phyloP scores from a whole-genome alignment of 2,797 vertebrate genomes.

The Columba guinea region DNA sequence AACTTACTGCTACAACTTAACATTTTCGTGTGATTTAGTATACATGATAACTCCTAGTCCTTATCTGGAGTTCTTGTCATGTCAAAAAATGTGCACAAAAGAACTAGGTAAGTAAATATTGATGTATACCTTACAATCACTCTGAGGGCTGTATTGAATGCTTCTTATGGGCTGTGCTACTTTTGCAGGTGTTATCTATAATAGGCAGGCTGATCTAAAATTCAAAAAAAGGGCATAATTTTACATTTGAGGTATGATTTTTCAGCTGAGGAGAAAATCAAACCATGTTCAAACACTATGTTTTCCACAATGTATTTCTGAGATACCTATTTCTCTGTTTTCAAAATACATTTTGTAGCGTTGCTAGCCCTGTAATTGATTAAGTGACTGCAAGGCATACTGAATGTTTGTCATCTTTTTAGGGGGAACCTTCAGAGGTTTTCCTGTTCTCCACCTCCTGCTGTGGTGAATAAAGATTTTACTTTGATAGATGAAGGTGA shows the following conservation, averaged over 20 bases:
- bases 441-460: background rate
- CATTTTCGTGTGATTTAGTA: background rate
- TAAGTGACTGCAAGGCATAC: background rate
- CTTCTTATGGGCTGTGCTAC: background rate
- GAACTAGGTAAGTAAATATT: background rate
- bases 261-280: background rate
- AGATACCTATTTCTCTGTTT: background rate
- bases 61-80: background rate
- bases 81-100: background rate
- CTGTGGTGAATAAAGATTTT: slow-evolving; percentile 16
- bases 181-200: background rate
- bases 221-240: background rate
- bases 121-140: background rate
- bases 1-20: background rate
- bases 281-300: background rate
- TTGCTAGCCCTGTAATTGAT: background rate
- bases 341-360: background rate
- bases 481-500: background rate
- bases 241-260: background rate
- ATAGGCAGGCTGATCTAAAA: background rate
- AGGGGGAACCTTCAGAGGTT: background rate
- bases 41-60: background rate
- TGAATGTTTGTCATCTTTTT: background rate
- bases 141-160: background rate
- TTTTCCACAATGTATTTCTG: background rate